A percentile compares a stretch with the other conserved stretches of the same genome.
Evolutionary conservation across 2,797 vertebrate species (phyloP).

Genomic region (Heliangelus exortis): DNA sequence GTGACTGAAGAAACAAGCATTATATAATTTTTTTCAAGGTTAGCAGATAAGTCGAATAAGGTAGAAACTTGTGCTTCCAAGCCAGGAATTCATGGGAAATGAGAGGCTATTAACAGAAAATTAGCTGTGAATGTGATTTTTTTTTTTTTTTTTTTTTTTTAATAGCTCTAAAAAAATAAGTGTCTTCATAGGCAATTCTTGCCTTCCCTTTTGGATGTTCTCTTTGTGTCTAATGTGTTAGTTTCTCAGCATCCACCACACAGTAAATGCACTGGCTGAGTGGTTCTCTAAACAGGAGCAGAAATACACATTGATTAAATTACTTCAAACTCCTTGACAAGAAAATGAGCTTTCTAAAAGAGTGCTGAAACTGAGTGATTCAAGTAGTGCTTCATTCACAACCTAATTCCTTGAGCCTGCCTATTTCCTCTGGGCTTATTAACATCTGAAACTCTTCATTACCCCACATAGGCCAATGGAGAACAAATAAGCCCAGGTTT

Average conservation of each 20-base stretch:
- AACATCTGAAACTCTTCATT: conserved; percentile 2
- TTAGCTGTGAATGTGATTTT: background rate
- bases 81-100: background rate
- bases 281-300: background rate
- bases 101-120: background rate
- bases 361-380: conserved; percentile 24
- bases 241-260: background rate
- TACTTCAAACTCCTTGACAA: conserved; percentile 4
- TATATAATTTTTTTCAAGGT: background rate
- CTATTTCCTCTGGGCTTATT: conserved; percentile 30
- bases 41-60: background rate
- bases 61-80: background rate
- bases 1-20: background rate
- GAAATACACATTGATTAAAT: conserved; percentile 15
- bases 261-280: background rate
- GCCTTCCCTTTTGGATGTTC: background rate
- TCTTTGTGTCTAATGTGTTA: background rate
- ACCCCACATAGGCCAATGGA: background rate
- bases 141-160: background rate
- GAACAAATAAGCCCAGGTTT: background rate
- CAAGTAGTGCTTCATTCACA: conserved; percentile 1
- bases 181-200: background rate
- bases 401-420: background rate
- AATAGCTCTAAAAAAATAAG: accelerated
- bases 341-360: conserved; percentile 20